Base-by-base conservation (phyloP, 2,113 vertebrate genomes). In the Gambusia affinis region DNA sequence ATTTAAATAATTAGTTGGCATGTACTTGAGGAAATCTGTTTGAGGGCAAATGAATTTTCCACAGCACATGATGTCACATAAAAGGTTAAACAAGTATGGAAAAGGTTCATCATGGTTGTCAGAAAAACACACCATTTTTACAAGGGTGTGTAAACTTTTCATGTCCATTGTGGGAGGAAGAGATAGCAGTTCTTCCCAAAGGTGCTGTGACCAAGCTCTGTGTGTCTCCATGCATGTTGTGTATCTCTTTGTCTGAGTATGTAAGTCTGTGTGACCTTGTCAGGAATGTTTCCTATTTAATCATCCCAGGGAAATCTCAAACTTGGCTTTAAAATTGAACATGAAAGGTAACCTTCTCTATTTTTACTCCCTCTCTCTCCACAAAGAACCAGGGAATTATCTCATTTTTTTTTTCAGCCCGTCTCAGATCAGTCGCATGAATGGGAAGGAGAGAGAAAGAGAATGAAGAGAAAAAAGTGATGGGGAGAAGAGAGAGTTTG, bases 331-430 rank as follows among this genome's bases (percentile, higher is more conserved):
- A 87, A 91, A 90, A 91, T 90, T 85, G 81, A 91, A 92, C 87
- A 92, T 89, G 85, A 92, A 90, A 92, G 87, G 85, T 88, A 92
- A 91, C 91, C 86, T 92, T 91, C 88, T 89, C 84, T 90, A 89
- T 90, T 91, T 91, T 88, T 88, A 86, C 85, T 87, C 81, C 57
- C 60, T 85, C 85, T 85, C 70, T 71, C 71, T 81, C 79, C 47
- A 79, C 85, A 82, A 83, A 91, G 86, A 88, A 89, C 71, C 77
- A 57, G 86, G 90, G 86, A 91, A 88, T 88, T 85, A 88, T 88
- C 87, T 89, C 78, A 79, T 78, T 67, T 80, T 35, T 35, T 70
- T 37, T 61, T 61, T 70, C 57, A 78, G 77, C 83, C 62, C 54
- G 73, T 85, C 57, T 81, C 19, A 61, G 76, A 89, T 87, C 78